A percentile compares a stretch with the other conserved stretches of the same genome.
Conservation (phyloP, 2,888 invertebrate genomes). For the Ennomos quercinarius region DNA sequence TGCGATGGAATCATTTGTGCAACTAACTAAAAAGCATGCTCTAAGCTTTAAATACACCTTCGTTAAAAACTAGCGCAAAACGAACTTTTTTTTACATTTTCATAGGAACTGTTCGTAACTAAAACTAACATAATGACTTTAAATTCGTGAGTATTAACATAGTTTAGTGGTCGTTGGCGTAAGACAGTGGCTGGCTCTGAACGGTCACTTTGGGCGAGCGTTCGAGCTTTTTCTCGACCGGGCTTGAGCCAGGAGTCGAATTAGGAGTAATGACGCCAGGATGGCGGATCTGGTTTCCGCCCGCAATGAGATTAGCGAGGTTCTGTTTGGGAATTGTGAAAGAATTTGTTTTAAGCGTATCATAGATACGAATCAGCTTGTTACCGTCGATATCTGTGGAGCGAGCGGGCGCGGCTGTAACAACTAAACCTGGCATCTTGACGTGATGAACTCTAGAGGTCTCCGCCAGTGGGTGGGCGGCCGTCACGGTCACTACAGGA, state of each 20-base stretch:
- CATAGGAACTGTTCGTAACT: conserved; percentile 72
- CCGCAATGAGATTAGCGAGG: conserved; percentile 54
- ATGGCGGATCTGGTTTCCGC: conserved; percentile 42
- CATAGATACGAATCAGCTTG: conserved; percentile 77
- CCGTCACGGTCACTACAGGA: conserved; percentile 21
- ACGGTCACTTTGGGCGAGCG: conserved; percentile 68
- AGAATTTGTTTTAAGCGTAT: conserved; percentile 71
- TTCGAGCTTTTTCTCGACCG: conserved; percentile 66
- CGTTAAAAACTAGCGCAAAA: conserved; percentile 40
- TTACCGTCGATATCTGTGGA: conserved; percentile 48
- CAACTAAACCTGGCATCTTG: conserved; percentile 69
- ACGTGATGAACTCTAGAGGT: conserved; percentile 47
- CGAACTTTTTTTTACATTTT: conserved; percentile 51
- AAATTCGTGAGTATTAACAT: conserved; percentile 56
- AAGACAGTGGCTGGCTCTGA: conserved; percentile 53
- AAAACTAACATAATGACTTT: conserved; percentile 61
- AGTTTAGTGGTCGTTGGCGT: conserved; percentile 45
- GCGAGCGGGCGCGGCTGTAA: conserved; percentile 71
- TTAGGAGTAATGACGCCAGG: conserved; percentile 32
- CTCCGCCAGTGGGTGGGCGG: conserved; percentile 25
- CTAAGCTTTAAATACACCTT: conserved; percentile 51
- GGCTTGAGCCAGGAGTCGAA: conserved; percentile 26
- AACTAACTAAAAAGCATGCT: conserved; percentile 48
- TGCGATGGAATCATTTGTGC: conserved; percentile 42
- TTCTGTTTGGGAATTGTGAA: conserved; percentile 76